A percentile compares a stretch with the other conserved stretches of the same genome.
Evolutionary conservation across 2,888 invertebrate species (phyloP).

Genomic region (Spodoptera picta): DNA sequence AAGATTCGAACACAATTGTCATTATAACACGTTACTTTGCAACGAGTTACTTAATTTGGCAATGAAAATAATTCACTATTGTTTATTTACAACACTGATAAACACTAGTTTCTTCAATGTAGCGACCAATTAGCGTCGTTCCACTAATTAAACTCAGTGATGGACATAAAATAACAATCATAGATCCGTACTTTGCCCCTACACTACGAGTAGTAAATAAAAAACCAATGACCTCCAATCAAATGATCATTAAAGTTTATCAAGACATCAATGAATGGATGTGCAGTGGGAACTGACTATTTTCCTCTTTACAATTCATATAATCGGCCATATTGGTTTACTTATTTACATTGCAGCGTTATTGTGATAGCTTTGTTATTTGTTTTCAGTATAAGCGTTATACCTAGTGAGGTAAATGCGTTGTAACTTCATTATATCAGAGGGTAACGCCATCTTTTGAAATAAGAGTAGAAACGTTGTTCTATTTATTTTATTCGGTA

Average conservation of each 20-base stretch:
- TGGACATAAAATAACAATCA: not conserved
- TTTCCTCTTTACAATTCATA: slow-evolving; percentile 39
- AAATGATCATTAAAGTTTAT: slow-evolving; percentile 39
- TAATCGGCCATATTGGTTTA: slow-evolving; percentile 18
- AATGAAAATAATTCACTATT: too few relatives aligned
- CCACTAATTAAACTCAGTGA: too few relatives aligned
- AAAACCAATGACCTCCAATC: slow-evolving; percentile 37
- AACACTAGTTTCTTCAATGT: too few relatives aligned
- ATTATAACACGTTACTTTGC: too few relatives aligned
- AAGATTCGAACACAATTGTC: too few relatives aligned
- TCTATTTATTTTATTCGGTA: not conserved
- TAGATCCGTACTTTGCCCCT: slow-evolving; percentile 5
- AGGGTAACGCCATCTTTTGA: slow-evolving; percentile 33
- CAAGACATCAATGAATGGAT: slow-evolving; percentile 52
- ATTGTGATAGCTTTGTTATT: slow-evolving; percentile 3
- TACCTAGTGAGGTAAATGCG: slow-evolving; percentile 1
- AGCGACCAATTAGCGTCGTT: too few relatives aligned
- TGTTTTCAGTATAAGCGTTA: slow-evolving; percentile 4
- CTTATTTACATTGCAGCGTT: slow-evolving; percentile 2
- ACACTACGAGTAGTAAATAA: slow-evolving; percentile 22
- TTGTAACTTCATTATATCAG: not conserved
- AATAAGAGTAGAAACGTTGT: not conserved
- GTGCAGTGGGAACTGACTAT: slow-evolving; percentile 42
- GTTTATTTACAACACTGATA: too few relatives aligned
- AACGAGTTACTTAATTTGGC: too few relatives aligned